Percentiles rank a stretch among this genome's conserved stretches.
Evolutionary conservation across 2,888 invertebrate species (phyloP).

Genomic region (Himalopsyche japonica): DNA sequence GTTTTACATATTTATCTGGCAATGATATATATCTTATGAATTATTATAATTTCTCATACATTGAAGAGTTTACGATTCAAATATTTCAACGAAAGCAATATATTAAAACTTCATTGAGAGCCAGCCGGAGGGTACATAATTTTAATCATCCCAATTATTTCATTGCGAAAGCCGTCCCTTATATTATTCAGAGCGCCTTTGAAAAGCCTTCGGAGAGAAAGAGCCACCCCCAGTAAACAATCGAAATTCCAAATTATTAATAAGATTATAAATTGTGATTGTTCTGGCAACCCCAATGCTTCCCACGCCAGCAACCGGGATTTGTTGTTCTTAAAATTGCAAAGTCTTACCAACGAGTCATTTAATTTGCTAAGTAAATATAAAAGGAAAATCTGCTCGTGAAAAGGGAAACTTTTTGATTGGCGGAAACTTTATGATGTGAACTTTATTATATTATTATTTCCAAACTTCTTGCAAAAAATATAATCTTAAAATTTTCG

Average conservation of each 20-base stretch:
- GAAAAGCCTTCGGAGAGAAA: not conserved
- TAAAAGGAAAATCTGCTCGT: not conserved
- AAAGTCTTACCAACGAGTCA: conserved; percentile 7
- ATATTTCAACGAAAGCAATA: not conserved
- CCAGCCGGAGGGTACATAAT: not conserved
- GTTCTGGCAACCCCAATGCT: conserved; percentile 8
- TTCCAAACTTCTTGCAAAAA: not conserved
- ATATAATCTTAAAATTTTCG: not conserved
- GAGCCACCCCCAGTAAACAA: conserved; percentile 18
- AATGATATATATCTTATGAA: no score
- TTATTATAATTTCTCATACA: not conserved
- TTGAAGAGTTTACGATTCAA: not conserved
- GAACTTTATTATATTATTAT: conserved; percentile 2
- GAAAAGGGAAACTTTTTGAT: not conserved
- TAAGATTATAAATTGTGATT: conserved; percentile 34
- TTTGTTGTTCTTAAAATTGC: conserved; percentile 16
- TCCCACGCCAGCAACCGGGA: not conserved
- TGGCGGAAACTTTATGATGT: not conserved
- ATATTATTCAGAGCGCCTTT: not conserved
- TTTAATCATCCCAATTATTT: not conserved
- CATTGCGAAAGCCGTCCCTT: not conserved
- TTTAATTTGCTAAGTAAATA: conserved; percentile 19
- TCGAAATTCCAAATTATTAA: conserved; percentile 30
- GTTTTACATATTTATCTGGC: no score
- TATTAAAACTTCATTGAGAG: not conserved